Conservation (phyloP, 1,140 invertebrate genomes). For the Ectropis grisescens region DNA sequence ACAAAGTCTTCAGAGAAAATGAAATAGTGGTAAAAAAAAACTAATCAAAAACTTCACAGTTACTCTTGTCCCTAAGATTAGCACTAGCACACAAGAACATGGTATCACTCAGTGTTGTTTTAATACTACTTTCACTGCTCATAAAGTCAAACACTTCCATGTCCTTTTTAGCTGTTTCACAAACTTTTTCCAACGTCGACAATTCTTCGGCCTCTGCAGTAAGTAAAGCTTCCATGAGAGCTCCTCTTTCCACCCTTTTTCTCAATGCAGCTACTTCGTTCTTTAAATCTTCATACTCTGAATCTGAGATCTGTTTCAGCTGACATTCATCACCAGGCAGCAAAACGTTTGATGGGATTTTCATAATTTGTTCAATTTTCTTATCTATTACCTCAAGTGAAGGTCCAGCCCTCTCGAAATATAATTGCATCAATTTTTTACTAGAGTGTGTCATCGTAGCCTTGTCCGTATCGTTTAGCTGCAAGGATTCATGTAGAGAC, state of each 20-base stretch:
- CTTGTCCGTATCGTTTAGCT: slow-evolving; percentile 52
- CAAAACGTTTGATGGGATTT: slow-evolving; percentile 45
- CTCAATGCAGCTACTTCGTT: slow-evolving; percentile 37
- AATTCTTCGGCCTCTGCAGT: slow-evolving; percentile 49
- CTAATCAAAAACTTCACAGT: too few relatives aligned
- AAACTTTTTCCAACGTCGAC: slow-evolving; percentile 36
- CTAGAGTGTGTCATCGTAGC: slow-evolving; percentile 35
- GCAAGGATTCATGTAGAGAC: slow-evolving; percentile 37
- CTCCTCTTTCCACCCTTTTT: slow-evolving; percentile 42
- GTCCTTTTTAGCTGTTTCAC: slow-evolving; percentile 51
- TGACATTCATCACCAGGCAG: slow-evolving; percentile 52
- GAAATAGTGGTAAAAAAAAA: too few relatives aligned
- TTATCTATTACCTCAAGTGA: slow-evolving; percentile 40
- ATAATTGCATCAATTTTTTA: slow-evolving; percentile 45
- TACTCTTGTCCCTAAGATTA: too few relatives aligned
- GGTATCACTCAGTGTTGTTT: slow-evolving; percentile 32
- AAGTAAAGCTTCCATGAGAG: slow-evolving; percentile 51
- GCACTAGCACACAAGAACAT: slow-evolving; percentile 41
- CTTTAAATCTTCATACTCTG: slow-evolving; percentile 40
- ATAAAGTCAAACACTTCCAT: slow-evolving; percentile 49
- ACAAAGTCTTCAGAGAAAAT: too few relatives aligned
- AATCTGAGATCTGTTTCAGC: slow-evolving; percentile 33
- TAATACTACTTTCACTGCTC: slow-evolving; percentile 25
- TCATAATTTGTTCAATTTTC: slow-evolving; percentile 45
- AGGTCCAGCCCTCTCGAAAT: slow-evolving; percentile 39